Base-by-base conservation (phyloP, 2,797 vertebrate species). In the Epinephelus coioides region DNA sequence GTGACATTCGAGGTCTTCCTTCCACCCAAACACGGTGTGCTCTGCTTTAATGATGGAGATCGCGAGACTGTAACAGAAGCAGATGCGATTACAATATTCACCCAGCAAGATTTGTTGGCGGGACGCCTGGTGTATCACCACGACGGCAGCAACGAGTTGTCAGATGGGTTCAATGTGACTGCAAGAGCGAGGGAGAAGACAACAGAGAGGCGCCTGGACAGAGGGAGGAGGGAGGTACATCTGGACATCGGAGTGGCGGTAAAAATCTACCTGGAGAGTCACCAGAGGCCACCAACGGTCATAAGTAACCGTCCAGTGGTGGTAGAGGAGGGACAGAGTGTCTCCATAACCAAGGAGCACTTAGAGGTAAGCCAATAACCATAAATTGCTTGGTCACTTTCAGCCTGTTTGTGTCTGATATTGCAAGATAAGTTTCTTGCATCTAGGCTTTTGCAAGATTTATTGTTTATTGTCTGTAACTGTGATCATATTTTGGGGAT, bases 271-370 rank as follows among this genome's bases (percentile, higher is more conserved):
- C 94, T 96, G 51, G 95, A 97, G 89, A 95, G 95, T 82, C 96
- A 97, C 61, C 96, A 95, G 63, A 93, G 88, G 78, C 92, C 91
- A 3, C 95, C 93, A 15, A 93, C 69, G 0, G 71, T 96, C 81
- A 79, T 95, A 61, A 94, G 82, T 59, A 96, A 95, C 66, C 91
- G 44, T n/a, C 92, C 30, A 34, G 89, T 98, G 25, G 87, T 96
- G 72, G 97, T 97, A 85, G 96, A 96, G 69, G 97, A 98, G 88
- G 96, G 97, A 80, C 95, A 96, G 43, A 89, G 93, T 62, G 94
- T 96, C 64, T 95, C 96, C 84, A 95, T 98, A 67, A 95, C 74
- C 74, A 95, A 91, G 86, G 90, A 90, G 72, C 89, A 95, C 65
- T 88, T 97, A 64, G 95, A 98, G 85, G 97, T 97, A 88, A 85